Percentiles rank a stretch among this genome's conserved stretches.
Conservation (phyloP, 2,888 invertebrate species). For the Limnephilus lunatus region DNA sequence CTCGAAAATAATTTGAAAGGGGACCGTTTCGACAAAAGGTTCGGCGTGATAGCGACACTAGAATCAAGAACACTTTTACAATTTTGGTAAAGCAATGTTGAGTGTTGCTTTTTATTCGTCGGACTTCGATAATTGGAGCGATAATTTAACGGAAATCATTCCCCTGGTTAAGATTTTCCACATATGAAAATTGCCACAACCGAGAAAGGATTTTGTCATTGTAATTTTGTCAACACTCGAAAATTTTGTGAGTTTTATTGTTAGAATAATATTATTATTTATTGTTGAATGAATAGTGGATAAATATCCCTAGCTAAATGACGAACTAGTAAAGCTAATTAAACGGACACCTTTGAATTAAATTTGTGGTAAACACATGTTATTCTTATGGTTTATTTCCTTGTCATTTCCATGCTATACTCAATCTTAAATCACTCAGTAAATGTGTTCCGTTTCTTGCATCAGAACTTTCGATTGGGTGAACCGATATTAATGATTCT, state of each 20-base stretch:
- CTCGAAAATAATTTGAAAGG: constrained; percentile 36
- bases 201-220: background rate
- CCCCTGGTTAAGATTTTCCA: background rate
- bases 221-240: background rate
- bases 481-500: too few relatives aligned
- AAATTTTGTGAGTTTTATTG: background rate
- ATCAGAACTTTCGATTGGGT: too few relatives aligned
- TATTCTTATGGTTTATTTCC: too few relatives aligned
- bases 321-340: too few relatives aligned
- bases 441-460: too few relatives aligned
- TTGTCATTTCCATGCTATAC: too few relatives aligned
- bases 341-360: background rate
- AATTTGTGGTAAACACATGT: background rate
- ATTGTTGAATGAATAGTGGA: background rate
- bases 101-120: background rate
- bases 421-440: too few relatives aligned
- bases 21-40: constrained; percentile 11
- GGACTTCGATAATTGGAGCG: background rate
- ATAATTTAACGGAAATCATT: background rate
- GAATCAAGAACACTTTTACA: constrained; percentile 28
- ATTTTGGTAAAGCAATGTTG: background rate
- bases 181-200: background rate
- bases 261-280: background rate
- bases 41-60: constrained; percentile 16
- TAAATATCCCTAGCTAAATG: background rate